Percentiles rank a stretch among this genome's conserved stretches.
phyloP scores from a whole-genome alignment of 2,888 invertebrate genomes.

The Acrobasis consociella region DNA sequence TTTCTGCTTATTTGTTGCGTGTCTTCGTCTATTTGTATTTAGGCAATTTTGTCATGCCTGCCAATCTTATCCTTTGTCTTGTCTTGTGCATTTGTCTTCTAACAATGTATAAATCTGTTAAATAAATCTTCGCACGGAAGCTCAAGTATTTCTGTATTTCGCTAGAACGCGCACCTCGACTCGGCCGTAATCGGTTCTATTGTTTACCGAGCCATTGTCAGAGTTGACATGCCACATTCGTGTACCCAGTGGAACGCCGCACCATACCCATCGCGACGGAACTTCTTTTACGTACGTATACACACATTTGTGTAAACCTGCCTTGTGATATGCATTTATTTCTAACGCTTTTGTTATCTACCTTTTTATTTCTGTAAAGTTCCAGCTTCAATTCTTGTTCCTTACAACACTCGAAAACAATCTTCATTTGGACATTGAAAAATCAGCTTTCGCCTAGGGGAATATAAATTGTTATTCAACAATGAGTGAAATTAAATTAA shows the following conservation, averaged over 20 bases:
- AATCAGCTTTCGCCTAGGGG: background rate
- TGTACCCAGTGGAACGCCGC: constrained; percentile 38
- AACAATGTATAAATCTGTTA: constrained; percentile 12
- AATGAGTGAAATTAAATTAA: background rate
- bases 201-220: constrained; percentile 59
- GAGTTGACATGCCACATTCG: constrained; percentile 45
- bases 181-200: constrained; percentile 57
- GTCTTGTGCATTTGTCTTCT: background rate
- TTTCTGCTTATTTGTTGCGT: constrained; percentile 1
- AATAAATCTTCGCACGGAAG: constrained; percentile 27
- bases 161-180: constrained; percentile 46
- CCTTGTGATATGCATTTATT: constrained; percentile 11
- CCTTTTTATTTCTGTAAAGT: background rate
- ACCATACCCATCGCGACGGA: constrained; percentile 17
- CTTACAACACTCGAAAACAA: background rate
- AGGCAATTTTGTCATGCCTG: background rate
- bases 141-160: constrained; percentile 41
- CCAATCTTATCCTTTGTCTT: constrained; percentile 1
- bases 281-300: constrained; percentile 15
- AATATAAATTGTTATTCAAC: constrained; percentile 6
- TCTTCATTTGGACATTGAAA: constrained; percentile 1
- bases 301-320: constrained; percentile 17
- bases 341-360: constrained; percentile 8
- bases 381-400: background rate
- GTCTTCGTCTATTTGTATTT: background rate